Evolutionary conservation across 1,140 invertebrate species (phyloP).

Genomic region (Liolophura sinensis): DNA sequence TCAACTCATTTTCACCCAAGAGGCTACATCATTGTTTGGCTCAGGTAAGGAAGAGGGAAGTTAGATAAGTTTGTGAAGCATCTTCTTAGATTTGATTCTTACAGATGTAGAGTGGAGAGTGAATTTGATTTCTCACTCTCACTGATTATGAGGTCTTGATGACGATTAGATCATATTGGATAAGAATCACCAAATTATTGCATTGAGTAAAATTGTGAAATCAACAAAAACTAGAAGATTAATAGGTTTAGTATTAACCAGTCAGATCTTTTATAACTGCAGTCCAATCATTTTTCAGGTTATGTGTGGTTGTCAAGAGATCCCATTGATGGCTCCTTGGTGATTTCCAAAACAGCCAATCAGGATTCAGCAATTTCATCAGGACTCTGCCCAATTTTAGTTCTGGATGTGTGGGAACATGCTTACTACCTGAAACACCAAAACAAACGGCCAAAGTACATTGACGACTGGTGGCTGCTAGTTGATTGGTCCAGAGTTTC

Average conservation of each 20-base stretch:
- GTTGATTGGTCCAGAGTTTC: constrained; percentile 51
- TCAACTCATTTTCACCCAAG: constrained; percentile 34
- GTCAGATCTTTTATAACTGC: neutral
- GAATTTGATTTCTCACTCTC: no score
- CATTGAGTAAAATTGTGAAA: neutral
- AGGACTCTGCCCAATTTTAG: constrained; percentile 41
- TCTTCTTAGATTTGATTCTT: no score
- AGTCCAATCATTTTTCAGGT: constrained; percentile 25
- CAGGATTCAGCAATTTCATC: constrained; percentile 48
- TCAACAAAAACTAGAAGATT: neutral
- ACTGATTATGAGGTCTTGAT: neutral
- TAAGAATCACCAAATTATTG: neutral
- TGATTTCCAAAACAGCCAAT: constrained; percentile 43
- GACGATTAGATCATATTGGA: neutral
- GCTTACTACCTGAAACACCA: constrained; percentile 55
- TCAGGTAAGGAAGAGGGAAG: constrained; percentile 36
- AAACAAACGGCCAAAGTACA: constrained; percentile 43
- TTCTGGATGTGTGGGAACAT: constrained; percentile 56
- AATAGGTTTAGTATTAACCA: neutral
- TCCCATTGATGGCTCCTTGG: constrained; percentile 17
- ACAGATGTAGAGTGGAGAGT: no score
- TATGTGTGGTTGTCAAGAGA: constrained; percentile 50
- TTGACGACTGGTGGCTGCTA: constrained; percentile 49
- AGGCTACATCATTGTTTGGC: constrained; percentile 41
- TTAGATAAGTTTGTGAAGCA: no score